A percentile compares a stretch with the other conserved stretches of the same genome.
phyloP scores from a whole-genome alignment of 1,140 invertebrate genomes.

The Brachionus koreanus region DNA sequence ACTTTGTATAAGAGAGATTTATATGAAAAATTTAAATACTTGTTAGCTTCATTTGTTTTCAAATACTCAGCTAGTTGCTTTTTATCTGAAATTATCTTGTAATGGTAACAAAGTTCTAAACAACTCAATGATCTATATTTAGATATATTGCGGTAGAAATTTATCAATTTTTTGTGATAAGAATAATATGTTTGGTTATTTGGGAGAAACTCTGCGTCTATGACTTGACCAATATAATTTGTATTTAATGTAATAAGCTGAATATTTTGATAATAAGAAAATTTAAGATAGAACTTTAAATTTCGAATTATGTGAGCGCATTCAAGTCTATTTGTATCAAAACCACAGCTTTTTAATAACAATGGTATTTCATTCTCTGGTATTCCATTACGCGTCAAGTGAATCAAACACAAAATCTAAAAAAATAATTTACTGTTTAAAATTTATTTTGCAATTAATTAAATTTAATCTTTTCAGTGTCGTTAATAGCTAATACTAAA shows the following conservation, averaged over 20 bases:
- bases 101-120: neutral
- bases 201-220: neutral
- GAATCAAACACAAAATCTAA: neutral
- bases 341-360: neutral
- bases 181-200: neutral
- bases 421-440: neutral
- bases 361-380: constrained; percentile 13
- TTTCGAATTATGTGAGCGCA: constrained; percentile 9
- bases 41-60: neutral
- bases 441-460: neutral
- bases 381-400: neutral
- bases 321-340: constrained; percentile 13
- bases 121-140: neutral
- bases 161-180: constrained; percentile 13
- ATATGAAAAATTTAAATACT: neutral
- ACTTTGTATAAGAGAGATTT: neutral
- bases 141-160: neutral
- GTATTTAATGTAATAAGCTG: neutral
- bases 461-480: too few species aligned
- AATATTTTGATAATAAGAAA: neutral
- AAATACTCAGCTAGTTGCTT: neutral
- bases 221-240: neutral
- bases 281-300: constrained; percentile 9
- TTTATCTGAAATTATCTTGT: neutral
- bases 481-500: too few species aligned